Conservation (phyloP, 2,113 vertebrate genomes). For the Ammodytes marinus region DNA sequence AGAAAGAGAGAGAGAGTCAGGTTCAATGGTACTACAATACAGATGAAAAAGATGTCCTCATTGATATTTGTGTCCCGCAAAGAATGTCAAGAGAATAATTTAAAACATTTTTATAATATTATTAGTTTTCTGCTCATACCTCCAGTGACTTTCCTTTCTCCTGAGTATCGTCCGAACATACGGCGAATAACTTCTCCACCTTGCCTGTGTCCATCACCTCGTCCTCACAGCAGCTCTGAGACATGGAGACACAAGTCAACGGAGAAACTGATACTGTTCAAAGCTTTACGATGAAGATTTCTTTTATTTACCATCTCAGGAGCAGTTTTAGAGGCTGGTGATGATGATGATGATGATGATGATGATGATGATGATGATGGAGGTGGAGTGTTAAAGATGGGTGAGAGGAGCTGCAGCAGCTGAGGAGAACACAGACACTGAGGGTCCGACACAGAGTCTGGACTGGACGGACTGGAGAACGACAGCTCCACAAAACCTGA, state of each 20-base stretch:
- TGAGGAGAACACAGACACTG: constrained; percentile 88
- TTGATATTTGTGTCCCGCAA: background rate
- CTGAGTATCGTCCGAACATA: constrained; percentile 64
- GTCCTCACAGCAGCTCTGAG: constrained; percentile 57
- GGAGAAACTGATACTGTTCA: background rate
- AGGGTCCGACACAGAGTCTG: constrained; percentile 73
- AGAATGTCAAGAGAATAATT: no score
- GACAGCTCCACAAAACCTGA: constrained; percentile 76
- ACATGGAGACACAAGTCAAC: background rate
- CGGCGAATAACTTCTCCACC: constrained; percentile 81
- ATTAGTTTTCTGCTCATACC: constrained; percentile 21
- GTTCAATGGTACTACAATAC: background rate
- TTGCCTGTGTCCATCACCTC: constrained; percentile 65
- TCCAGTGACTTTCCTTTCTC: constrained; percentile 59
- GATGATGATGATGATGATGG: constrained; percentile 26
- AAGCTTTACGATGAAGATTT: background rate
- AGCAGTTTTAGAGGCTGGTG: background rate
- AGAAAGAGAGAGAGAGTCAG: background rate
- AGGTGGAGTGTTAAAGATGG: constrained; percentile 84
- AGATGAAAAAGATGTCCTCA: background rate
- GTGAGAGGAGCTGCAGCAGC: constrained; percentile 86
- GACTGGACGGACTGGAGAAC: constrained; percentile 76
- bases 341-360: constrained; percentile 14
- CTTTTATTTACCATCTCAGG: constrained; percentile 43
- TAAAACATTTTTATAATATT: no score